Evolutionary conservation across 2,888 invertebrate species (phyloP).

Genomic region (Harpalus rubripes): DNA sequence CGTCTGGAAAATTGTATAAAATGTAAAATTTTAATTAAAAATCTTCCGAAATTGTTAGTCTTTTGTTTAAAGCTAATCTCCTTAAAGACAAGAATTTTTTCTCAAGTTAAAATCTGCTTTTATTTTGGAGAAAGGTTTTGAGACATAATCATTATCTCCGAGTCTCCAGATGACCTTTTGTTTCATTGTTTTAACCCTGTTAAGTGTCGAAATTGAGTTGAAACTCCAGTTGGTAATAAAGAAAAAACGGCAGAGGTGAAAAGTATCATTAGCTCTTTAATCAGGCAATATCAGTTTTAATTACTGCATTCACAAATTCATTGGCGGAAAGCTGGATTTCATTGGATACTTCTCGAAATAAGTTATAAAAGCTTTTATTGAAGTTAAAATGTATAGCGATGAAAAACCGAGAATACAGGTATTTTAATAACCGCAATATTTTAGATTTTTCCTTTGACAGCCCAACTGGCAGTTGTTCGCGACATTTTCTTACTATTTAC

Average conservation of each 20-base stretch:
- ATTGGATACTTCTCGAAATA: too few relatives aligned
- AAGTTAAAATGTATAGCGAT: too few relatives aligned
- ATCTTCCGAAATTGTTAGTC: not conserved
- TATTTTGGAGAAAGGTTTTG: slow-evolving; percentile 42
- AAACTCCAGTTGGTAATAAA: not conserved
- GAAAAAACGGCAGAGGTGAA: not conserved
- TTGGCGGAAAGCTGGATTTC: slow-evolving; percentile 23
- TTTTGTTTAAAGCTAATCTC: not conserved
- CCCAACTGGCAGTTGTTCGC: too few relatives aligned
- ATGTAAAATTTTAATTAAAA: slow-evolving; percentile 13
- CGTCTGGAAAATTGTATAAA: not conserved
- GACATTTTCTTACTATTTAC: too few relatives aligned
- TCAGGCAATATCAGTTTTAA: slow-evolving; percentile 59
- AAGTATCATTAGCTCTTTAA: slow-evolving; percentile 33
- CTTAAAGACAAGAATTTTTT: not conserved
- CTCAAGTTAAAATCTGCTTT: slow-evolving; percentile 35
- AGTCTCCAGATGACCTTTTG: slow-evolving; percentile 1
- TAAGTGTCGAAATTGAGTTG: not conserved
- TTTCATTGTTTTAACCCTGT: slow-evolving; percentile 21
- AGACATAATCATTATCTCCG: slow-evolving; percentile 8
- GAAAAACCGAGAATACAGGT: too few relatives aligned
- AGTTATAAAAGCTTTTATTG: too few relatives aligned
- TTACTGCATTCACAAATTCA: slow-evolving; percentile 49
- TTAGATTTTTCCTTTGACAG: too few relatives aligned
- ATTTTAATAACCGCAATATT: too few relatives aligned